These are phyloP conservation scores for Hanleya hanleyi DNA, from an alignment of 2,888 invertebrate genomes.

Conservation along the genomic window DNA sequence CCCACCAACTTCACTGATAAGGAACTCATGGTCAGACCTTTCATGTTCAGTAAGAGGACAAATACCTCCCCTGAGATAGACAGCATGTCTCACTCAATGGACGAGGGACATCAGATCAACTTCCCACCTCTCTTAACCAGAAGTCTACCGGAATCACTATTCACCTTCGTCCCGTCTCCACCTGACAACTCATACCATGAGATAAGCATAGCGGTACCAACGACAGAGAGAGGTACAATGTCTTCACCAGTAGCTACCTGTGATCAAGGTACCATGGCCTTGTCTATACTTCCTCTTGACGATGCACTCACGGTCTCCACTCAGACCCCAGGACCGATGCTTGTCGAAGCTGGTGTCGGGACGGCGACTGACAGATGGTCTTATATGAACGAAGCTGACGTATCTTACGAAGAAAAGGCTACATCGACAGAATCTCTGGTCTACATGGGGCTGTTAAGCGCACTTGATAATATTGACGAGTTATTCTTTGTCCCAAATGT, in stretches of 20 bases:
- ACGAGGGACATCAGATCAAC: neutral
- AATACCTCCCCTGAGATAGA: neutral
- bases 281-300: conserved; percentile 32
- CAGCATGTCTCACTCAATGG: neutral
- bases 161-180: neutral
- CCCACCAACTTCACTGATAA: neutral
- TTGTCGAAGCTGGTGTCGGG: neutral
- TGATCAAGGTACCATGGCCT: conserved; percentile 55
- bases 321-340: neutral
- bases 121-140: neutral
- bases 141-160: neutral
- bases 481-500: conserved; percentile 59
- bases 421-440: conserved; percentile 65
- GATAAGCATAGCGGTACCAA: neutral
- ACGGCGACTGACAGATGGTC: neutral
- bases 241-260: conserved; percentile 44
- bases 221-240: conserved; percentile 9
- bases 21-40: neutral
- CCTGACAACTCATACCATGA: neutral
- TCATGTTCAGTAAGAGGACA: neutral
- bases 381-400: neutral
- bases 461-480: conserved; percentile 56
- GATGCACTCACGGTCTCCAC: neutral
- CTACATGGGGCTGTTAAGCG: conserved; percentile 63
- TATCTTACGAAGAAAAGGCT: conserved; percentile 47